Evolutionary conservation across 2,888 invertebrate species (phyloP).

Genomic region (Hermaeophaga mercurialis): DNA sequence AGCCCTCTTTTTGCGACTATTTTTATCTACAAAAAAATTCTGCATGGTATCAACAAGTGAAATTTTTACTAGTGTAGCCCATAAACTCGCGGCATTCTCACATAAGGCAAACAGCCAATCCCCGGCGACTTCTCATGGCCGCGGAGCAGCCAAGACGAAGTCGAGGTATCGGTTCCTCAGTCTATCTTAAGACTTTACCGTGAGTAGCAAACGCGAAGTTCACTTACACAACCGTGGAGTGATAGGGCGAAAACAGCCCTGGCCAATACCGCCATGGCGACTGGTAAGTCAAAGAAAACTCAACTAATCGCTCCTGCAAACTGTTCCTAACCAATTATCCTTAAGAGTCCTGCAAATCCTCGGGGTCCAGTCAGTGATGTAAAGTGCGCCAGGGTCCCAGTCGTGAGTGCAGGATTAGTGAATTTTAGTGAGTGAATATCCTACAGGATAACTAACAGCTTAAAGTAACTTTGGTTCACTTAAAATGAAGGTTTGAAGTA

Average conservation of each 20-base stretch:
- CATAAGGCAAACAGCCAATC: slow-evolving; percentile 45
- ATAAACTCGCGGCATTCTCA: slow-evolving; percentile 36
- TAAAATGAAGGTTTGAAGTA: slow-evolving; percentile 3
- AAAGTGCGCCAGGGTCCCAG: slow-evolving; percentile 29
- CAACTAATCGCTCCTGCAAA: slow-evolving; percentile 27
- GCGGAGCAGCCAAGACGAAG: slow-evolving; percentile 44
- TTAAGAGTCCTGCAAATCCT: slow-evolving; percentile 7
- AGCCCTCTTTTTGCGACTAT: no score
- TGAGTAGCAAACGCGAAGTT: slow-evolving; percentile 42
- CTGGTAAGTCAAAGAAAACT: slow-evolving; percentile 43
- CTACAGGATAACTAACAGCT: slow-evolving; percentile 14
- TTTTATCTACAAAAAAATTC: no score
- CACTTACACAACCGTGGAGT: slow-evolving; percentile 45
- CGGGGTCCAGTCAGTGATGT: slow-evolving; percentile 26
- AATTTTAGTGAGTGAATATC: slow-evolving; percentile 22
- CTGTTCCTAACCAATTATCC: slow-evolving; percentile 1
- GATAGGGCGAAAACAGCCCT: slow-evolving; percentile 48
- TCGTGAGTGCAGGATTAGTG: slow-evolving; percentile 24
- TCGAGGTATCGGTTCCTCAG: slow-evolving; percentile 34
- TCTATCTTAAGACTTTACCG: slow-evolving; percentile 50
- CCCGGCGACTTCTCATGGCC: slow-evolving; percentile 44
- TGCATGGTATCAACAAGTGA: neutral
- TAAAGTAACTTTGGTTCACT: slow-evolving; percentile 20
- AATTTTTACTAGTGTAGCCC: slow-evolving; percentile 16
- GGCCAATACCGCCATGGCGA: slow-evolving; percentile 50